Percentiles rank a stretch among this genome's conserved stretches.
phyloP scores from a whole-genome alignment of 2,888 invertebrate species.

The Tetragnatha montana region DNA sequence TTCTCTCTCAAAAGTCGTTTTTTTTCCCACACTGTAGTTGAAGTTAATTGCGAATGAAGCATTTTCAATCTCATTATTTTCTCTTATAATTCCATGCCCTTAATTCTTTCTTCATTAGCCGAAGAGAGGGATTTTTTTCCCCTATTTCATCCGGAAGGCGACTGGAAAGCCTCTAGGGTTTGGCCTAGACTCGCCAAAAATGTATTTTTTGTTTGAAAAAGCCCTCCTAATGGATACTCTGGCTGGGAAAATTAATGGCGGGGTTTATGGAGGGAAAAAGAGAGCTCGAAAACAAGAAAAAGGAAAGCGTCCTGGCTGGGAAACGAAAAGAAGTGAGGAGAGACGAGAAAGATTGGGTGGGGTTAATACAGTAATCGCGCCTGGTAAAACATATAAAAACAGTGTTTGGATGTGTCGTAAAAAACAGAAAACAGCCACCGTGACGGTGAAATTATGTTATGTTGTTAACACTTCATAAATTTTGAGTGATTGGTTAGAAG shows the following conservation, averaged over 20 bases:
- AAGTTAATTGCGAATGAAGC: slow-evolving; percentile 39
- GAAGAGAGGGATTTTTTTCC: slow-evolving; percentile 3
- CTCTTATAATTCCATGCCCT: slow-evolving; percentile 18
- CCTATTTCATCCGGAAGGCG: neutral
- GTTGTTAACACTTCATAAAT: neutral
- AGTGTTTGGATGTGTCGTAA: neutral
- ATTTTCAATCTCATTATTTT: slow-evolving; percentile 43
- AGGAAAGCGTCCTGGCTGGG: neutral
- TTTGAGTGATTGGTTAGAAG: neutral
- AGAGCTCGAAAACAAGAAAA: neutral
- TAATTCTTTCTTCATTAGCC: slow-evolving; percentile 40
- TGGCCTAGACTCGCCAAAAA: neutral
- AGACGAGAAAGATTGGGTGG: neutral
- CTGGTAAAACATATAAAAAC: neutral
- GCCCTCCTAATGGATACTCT: slow-evolving; percentile 30
- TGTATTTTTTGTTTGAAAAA: slow-evolving; percentile 4
- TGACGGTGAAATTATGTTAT: neutral
- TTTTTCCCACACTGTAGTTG: neutral
- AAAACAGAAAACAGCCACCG: neutral
- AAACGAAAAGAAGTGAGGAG: neutral
- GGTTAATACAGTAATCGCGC: neutral
- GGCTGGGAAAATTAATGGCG: slow-evolving; percentile 20
- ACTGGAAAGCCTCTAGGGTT: neutral
- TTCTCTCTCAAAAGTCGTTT: slow-evolving; percentile 1
- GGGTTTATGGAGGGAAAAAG: neutral